Evolutionary conservation across 2,113 vertebrate species (phyloP).

Genomic region (Actinemys pallida): DNA sequence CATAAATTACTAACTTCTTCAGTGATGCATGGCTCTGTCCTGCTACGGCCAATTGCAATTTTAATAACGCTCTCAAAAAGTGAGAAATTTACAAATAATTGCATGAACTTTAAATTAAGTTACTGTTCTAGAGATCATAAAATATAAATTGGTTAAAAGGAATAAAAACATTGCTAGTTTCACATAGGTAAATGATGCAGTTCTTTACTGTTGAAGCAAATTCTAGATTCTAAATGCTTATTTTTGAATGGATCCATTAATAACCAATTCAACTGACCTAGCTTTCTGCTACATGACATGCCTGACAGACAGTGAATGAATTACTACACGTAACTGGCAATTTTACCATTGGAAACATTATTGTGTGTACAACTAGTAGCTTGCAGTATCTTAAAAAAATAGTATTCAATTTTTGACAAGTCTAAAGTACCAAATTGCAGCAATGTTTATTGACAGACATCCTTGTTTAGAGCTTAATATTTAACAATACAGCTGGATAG

Average conservation of each 20-base stretch:
- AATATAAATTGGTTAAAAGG: conserved; percentile 52
- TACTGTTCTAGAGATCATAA: conserved; percentile 50
- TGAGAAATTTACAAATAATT: conserved; percentile 68
- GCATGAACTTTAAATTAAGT: conserved; percentile 45
- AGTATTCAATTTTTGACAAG: conserved; percentile 17
- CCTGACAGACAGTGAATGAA: conserved; percentile 50
- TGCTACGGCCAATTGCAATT: conserved; percentile 33
- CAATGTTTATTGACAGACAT: conserved; percentile 33
- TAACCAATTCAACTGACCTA: conserved; percentile 22
- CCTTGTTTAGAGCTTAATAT: conserved; percentile 40
- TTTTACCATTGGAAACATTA: conserved; percentile 55
- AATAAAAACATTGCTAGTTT: conserved; percentile 41
- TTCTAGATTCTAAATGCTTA: conserved; percentile 12
- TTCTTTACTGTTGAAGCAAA: not conserved
- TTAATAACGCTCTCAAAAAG: conserved; percentile 55
- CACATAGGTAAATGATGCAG: conserved; percentile 8
- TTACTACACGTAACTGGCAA: not conserved
- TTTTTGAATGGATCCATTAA: conserved; percentile 50
- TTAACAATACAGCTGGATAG: conserved; percentile 15
- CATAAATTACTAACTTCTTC: conserved; percentile 70
- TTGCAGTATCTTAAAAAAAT: conserved; percentile 11
- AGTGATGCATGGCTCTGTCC: conserved; percentile 24
- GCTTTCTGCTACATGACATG: conserved; percentile 17
- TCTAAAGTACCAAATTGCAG: not conserved
- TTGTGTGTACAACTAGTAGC: not conserved